Conservation (phyloP, 2,113 vertebrate species). For the Lepus americanus region DNA sequence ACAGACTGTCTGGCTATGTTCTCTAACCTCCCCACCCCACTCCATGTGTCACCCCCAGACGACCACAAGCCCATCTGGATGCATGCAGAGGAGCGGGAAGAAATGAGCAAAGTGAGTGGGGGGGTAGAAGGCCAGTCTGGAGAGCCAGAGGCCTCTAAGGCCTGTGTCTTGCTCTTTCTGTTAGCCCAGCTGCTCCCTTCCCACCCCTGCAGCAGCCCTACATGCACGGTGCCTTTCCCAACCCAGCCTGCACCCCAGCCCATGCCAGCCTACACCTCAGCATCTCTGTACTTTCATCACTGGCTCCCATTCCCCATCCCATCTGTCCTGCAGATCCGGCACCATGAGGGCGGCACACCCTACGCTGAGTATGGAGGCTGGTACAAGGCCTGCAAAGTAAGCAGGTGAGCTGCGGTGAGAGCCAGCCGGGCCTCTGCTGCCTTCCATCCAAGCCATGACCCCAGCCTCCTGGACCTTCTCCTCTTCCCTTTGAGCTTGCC, state of each 20-base stretch:
- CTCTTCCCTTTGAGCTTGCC: neutral
- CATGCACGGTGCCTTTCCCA: neutral
- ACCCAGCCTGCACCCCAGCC: neutral
- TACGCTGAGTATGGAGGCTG: conserved; percentile 98
- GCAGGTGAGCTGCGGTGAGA: conserved; percentile 90
- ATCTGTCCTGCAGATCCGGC: conserved; percentile 90
- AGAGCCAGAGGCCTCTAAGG: neutral
- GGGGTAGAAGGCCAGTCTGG: neutral
- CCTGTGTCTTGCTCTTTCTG: neutral
- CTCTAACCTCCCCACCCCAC: neutral
- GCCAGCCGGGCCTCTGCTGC: neutral
- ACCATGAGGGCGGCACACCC: conserved; percentile 92
- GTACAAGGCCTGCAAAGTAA: conserved; percentile 99
- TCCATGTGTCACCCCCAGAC: conserved; percentile 88
- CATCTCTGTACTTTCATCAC: neutral
- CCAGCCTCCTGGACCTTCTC: neutral
- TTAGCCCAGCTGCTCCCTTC: neutral
- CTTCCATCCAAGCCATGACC: neutral
- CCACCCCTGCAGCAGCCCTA: neutral
- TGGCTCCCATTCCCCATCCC: conserved; percentile 34
- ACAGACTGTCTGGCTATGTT: neutral
- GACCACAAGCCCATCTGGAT: conserved; percentile 99
- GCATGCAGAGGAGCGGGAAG: conserved; percentile 97
- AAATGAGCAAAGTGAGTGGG: conserved; percentile 96
- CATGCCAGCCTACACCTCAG: neutral